Base-by-base conservation (phyloP, 1,140 invertebrate species). In the Heliconius hewitsoni region DNA sequence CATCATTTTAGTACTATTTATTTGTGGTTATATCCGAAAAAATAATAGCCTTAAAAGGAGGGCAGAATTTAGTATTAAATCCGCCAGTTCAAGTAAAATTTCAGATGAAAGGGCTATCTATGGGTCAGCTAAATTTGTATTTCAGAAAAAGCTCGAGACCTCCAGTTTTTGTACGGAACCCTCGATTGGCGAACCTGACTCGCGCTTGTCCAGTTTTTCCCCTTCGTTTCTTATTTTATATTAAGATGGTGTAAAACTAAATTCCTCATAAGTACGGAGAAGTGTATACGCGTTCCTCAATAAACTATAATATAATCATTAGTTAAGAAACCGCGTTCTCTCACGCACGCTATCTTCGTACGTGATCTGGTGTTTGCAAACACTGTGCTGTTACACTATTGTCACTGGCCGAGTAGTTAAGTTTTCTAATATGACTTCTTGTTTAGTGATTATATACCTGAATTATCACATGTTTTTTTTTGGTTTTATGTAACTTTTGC, bases 261-360 rank as follows among this genome's bases (percentile, higher is more conserved):
- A 57, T 39, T 39, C 30, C 19, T 16, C 52, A 34, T 74, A 11
- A 57, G 19, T 57, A 57, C 55, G 5, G 5, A 13, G 27, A 74
- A 27, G 16, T 19, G 50, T 30, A 23, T 6, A 76, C 46, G 30
- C 60, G 66, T 71, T 71, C 60, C 74, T 30, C 50, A 71, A 76
- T 46, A 76, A 34, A 66, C 60, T 60, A 71, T 60, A 42, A 70
- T 16, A 46, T 66, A 71, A 60, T 50, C n/a, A 70, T 76, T 76
- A 76, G 57, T 76, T 76, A 37, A 18, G 74, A 76, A 71, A 76
- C 74, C 30, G 74, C 74, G 74, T 76, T 70, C 57, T 76, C 74
- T 76, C 74, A 76, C 74, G 74, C 74, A 30, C 66, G 66, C 42
- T 71, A 76, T 76, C 74, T 30, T 23, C 13, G 60, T 76, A 76